Percentiles rank a stretch among this genome's conserved stretches.
Evolutionary conservation across 2,888 invertebrate species (phyloP).

Genomic region (Drosophila pseudotakahashii): DNA sequence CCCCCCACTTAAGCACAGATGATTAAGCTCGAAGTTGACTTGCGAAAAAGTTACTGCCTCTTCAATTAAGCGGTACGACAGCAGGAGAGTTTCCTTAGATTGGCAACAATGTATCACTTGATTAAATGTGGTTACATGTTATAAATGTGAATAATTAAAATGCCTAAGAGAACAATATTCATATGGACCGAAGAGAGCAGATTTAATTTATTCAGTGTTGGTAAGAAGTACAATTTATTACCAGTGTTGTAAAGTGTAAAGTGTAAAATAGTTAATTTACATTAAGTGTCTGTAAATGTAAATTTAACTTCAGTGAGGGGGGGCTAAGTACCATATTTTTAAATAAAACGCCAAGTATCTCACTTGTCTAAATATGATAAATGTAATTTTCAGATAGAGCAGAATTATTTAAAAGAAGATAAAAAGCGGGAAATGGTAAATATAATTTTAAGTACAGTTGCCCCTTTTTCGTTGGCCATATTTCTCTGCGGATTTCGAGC

Average conservation of each 20-base stretch:
- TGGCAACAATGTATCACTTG: neutral
- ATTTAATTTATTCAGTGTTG: neutral
- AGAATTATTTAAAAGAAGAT: neutral
- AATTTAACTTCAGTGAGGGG: neutral
- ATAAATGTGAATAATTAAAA: neutral
- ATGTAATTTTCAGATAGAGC: neutral
- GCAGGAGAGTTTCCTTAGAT: neutral
- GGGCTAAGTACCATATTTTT: neutral
- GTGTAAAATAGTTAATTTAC: too few relatives aligned
- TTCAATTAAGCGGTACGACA: neutral
- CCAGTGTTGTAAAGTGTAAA: too few relatives aligned
- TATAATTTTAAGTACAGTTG: neutral
- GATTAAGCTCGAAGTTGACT: conserved; percentile 23
- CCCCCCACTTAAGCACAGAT: conserved; percentile 11
- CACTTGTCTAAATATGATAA: neutral
- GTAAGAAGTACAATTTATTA: neutral
- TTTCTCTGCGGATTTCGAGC: neutral
- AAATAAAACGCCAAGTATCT: too few relatives aligned
- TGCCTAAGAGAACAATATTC: too few relatives aligned
- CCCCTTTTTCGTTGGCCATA: neutral
- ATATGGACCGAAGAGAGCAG: too few relatives aligned
- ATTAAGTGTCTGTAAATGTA: too few relatives aligned
- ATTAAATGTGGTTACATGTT: neutral
- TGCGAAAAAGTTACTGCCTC: conserved; percentile 15
- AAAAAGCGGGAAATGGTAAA: neutral